These are phyloP conservation scores for Campoplex capitator DNA, from an alignment of 2,888 invertebrate species.

Conservation along the genomic window DNA sequence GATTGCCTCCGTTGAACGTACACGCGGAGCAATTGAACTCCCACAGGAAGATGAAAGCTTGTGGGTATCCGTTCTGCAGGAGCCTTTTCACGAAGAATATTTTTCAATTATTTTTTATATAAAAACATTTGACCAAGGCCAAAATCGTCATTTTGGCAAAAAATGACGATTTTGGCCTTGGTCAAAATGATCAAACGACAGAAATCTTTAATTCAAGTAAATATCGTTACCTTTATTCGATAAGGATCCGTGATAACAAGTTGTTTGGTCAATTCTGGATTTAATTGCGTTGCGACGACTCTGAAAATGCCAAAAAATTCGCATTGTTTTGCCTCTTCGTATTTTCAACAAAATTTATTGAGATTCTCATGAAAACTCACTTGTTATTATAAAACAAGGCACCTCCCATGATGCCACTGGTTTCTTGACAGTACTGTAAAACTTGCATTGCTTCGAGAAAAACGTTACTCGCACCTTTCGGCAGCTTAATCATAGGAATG, in stretches of 20 bases:
- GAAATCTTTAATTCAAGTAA: background rate
- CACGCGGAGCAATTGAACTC: constrained; percentile 92
- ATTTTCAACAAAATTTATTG: background rate
- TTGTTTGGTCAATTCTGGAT: constrained; percentile 90
- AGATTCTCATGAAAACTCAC: constrained; percentile 86
- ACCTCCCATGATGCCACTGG: constrained; percentile 93
- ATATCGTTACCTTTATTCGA: constrained; percentile 88
- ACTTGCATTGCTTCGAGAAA: constrained; percentile 95
- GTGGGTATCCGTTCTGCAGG: constrained; percentile 89
- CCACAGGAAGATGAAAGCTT: constrained; percentile 91
- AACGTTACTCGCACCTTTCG: constrained; percentile 94
- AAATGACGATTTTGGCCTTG: no score
- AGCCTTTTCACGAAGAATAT: constrained; percentile 82
- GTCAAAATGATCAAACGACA: background rate
- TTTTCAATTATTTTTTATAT: background rate
- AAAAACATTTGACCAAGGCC: background rate
- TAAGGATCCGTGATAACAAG: constrained; percentile 93
- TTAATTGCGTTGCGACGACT: constrained; percentile 92
- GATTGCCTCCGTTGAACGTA: constrained; percentile 89
- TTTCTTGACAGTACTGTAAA: constrained; percentile 93
- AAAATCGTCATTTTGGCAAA: no score
- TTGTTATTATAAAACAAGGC: constrained; percentile 95
- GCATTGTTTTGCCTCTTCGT: background rate
- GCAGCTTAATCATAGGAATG: constrained; percentile 92
- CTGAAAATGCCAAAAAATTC: constrained; percentile 84